These are phyloP conservation scores for Dendrocincla tyrannina DNA, from an alignment of 2,797 vertebrate species.

Conservation along the genomic window DNA sequence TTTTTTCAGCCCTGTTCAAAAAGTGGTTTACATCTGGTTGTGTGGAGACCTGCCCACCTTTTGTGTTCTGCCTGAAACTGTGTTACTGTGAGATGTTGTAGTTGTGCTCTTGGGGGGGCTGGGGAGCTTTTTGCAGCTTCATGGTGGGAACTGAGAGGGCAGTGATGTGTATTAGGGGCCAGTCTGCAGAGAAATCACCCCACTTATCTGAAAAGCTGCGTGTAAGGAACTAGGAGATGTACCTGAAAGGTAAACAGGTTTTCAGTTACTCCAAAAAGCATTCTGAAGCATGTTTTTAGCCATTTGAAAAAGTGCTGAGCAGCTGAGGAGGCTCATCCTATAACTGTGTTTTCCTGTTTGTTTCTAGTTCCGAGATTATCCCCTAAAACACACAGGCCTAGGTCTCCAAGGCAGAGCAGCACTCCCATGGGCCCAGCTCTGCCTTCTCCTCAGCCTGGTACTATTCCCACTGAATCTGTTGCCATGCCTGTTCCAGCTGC, in stretches of 20 bases:
- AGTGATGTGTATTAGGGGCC: neutral
- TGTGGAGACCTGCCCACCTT: constrained; percentile 39
- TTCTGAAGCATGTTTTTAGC: constrained; percentile 38
- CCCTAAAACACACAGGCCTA: constrained; percentile 91
- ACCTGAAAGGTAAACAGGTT: constrained; percentile 33
- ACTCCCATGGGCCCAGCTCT: constrained; percentile 83
- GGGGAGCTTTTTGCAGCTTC: neutral
- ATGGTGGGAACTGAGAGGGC: neutral
- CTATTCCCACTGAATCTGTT: constrained; percentile 85
- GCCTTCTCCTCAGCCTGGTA: constrained; percentile 87
- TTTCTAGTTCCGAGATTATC: constrained; percentile 79
- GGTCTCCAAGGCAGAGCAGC: constrained; percentile 92
- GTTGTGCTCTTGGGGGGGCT: neutral
- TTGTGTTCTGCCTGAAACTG: constrained; percentile 41
- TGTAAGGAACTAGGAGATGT: constrained; percentile 15
- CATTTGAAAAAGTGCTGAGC: constrained; percentile 7
- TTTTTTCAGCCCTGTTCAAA: constrained; percentile 44
- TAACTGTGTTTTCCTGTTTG: constrained; percentile 63
- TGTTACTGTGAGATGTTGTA: constrained; percentile 51
- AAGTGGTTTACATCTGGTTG: constrained; percentile 20
- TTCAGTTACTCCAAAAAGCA: neutral
- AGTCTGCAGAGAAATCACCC: neutral
- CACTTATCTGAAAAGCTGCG: neutral
- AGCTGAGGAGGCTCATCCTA: neutral
- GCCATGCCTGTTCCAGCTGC: constrained; percentile 83